phyloP scores from a whole-genome alignment of 2,113 vertebrate genomes.

The Dipodomys spectabilis region DNA sequence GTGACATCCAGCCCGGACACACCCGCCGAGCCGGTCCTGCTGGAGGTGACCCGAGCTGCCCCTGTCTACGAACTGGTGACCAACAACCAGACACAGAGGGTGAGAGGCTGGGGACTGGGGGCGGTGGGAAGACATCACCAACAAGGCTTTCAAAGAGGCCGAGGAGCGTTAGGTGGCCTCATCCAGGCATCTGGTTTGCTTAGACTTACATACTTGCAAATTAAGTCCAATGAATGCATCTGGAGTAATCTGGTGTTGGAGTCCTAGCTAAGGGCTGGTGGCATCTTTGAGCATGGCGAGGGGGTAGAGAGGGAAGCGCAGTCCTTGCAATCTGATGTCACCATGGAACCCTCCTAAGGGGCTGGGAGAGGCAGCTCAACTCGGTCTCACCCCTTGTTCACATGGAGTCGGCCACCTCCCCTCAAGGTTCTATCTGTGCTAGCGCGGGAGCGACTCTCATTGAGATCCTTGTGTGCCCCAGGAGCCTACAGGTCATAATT shows the following conservation, averaged over 20 bases:
- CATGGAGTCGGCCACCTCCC: neutral
- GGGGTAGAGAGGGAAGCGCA: neutral
- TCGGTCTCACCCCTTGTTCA: neutral
- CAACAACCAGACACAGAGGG: slow-evolving; percentile 97
- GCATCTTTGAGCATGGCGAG: neutral
- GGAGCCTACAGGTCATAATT: rapidly evolving
- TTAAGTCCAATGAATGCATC: neutral
- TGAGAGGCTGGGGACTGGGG: slow-evolving; percentile 74
- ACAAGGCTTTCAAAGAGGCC: neutral
- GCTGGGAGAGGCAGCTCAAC: neutral
- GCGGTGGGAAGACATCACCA: neutral
- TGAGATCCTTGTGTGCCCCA: no score
- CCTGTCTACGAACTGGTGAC: slow-evolving; percentile 97
- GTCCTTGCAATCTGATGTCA: neutral
- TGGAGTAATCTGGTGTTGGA: neutral
- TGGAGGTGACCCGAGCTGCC: slow-evolving; percentile 95
- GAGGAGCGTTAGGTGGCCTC: neutral
- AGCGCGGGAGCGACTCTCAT: rapidly evolving
- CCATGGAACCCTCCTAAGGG: neutral
- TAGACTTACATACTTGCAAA: slow-evolving; percentile 54
- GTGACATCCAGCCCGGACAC: slow-evolving; percentile 86
- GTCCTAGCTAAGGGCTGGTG: neutral
- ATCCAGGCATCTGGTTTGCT: slow-evolving; percentile 32
- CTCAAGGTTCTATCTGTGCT: neutral
- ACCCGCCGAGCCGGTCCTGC: slow-evolving; percentile 92